Evolutionary conservation across 2,797 vertebrate species (phyloP), one percentile per base, ranked within the genome.

Genomic region (Peromyscus aztecus): DNA sequence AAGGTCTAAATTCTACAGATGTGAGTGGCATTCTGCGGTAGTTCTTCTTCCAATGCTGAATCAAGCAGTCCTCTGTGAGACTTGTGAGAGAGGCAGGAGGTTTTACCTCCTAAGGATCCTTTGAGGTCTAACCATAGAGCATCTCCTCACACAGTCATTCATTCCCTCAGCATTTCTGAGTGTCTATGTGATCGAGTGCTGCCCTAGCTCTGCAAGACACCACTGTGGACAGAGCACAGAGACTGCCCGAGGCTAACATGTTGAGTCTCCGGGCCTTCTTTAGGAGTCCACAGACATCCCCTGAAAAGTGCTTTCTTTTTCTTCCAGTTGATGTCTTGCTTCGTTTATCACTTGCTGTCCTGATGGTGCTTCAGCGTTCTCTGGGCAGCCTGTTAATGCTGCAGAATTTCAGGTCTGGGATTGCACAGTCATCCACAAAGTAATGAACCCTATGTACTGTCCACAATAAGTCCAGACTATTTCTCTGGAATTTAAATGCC

Each of bases 291-390:
- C 76, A 55, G 40, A 69, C 31, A 43, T 97, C 31, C 57, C 34
- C 61, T n/a, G 49, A n/a, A 73, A 81, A 73, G 49, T 24, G 57
- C 34, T 81, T 93, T 14, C 16, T 67, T 96, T 89, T 90, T 69
- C 59, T 88, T 94, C 95, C 90, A 90, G 67, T 89, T 94, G 92
- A n/a, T 73, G 65, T 75, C 77, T 40, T 83, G 13, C 86, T 96
- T 91, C 95, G 59, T 61, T 89, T 89, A 73, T 89, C 71, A 81
- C 81, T 87, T 69, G 83, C 52, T 95, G 63, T 57, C 49, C 80
- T 43, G 91, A 67, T 85, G 55, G 31, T 85, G 80, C 43, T 71
- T 86, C 59, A 67, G 11, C 17, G n/a, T 63, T 87, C 75, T 9
- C 49, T 67, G 49, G 77, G 57, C 90, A 85, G 27, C 82, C 77